Conservation (phyloP, 1,140 invertebrate genomes). For the Diabrotica virgifera region DNA sequence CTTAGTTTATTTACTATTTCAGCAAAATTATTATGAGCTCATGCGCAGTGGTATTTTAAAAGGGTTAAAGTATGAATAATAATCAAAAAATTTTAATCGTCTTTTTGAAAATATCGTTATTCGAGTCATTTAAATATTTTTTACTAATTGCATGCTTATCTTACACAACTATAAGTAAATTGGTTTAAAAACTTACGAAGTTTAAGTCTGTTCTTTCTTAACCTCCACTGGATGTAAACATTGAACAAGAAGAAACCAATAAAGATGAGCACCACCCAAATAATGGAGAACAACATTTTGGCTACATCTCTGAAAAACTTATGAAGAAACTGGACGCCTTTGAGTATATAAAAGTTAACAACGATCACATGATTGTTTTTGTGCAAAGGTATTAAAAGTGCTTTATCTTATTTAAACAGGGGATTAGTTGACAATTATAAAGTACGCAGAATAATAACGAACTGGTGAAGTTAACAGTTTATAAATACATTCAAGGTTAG, state of each 20-base stretch:
- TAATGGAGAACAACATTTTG: not conserved
- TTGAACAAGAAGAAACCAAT: constrained; percentile 3
- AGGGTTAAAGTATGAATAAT: too few species aligned
- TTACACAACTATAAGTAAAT: not conserved
- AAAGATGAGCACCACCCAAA: constrained; percentile 1
- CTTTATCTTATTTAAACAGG: too few species aligned
- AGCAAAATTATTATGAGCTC: too few species aligned
- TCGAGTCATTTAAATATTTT: too few species aligned
- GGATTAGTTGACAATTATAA: not conserved
- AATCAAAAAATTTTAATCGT: too few species aligned
- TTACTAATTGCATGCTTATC: too few species aligned
- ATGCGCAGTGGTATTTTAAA: too few species aligned
- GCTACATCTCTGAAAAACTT: not conserved
- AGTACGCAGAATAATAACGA: not conserved
- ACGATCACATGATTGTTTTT: too few species aligned
- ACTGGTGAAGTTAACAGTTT: not conserved
- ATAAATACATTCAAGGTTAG: not conserved
- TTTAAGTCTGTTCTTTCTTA: not conserved
- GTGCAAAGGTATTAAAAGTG: too few species aligned
- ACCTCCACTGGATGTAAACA: constrained; percentile 15
- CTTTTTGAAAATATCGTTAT: too few species aligned
- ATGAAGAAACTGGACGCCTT: not conserved
- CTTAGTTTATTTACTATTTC: too few species aligned
- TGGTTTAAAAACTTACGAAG: constrained; percentile 4
- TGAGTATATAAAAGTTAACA: too few species aligned